Base-by-base conservation (phyloP, 2,113 vertebrate genomes). In the Pterophyllum scalare region DNA sequence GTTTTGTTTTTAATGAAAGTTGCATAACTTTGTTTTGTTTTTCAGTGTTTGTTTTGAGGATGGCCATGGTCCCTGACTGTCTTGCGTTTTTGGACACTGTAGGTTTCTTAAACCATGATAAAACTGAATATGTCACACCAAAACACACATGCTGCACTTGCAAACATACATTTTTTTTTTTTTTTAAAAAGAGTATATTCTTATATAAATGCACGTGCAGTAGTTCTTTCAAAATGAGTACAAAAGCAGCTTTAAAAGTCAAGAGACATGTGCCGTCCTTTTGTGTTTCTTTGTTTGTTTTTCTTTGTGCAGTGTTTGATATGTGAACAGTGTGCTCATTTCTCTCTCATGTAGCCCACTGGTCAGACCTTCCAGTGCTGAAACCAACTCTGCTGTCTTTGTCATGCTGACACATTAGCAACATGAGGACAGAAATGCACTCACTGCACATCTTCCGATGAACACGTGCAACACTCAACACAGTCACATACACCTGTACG, bases 321-420 rank as follows among this genome's bases (percentile, higher is more conserved):
- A 93, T 94, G 92, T 94, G 91, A 92, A 91, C 46, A 87, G 92
- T 94, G 92, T 93, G 88, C 79, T 94, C 93, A 93, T 94, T 94
- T 93, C 91, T 94, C 79, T 94, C 88, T 94, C 92, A 94, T 93
- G 91, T 77, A 78, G 91, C 91, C 86, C 88, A 88, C 90, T 88
- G 81, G 70, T 90, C 90, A 93, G 92, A 92, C 87, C 91, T 62
- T 80, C 75, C 57, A 61, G 79, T 67, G 82, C 87, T 77, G 52
- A 83, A 81, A 80, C 81, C 84, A 26, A 33, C 86, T 93, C 90
- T 93, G 93, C 84, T 91, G 83, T 86, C 85, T 82, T 86, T 85
- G 83, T 70, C 82, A 77, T 81, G 61, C 46, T 43, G 49, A 61
- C 38, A 86, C 26, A 61, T 31, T 43, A 62, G n/a, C 38, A n/a